Evolutionary conservation across 2,797 vertebrate genomes (phyloP).

Genomic region (Sebastes iracundus): DNA sequence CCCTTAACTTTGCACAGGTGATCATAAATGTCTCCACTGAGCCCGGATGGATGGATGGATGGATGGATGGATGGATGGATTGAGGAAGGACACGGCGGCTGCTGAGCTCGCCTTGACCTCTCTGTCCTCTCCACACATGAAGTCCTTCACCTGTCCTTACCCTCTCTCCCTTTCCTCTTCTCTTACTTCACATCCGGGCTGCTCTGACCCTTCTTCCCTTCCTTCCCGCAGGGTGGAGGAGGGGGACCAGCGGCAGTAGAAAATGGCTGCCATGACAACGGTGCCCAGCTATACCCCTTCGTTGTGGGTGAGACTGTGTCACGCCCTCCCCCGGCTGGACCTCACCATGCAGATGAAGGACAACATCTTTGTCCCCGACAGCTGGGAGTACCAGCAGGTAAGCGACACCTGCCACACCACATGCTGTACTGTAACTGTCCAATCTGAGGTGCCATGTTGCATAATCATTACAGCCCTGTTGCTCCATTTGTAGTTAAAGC

Average conservation of each 20-base stretch:
- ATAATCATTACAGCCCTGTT: constrained; percentile 26
- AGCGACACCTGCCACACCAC: constrained; percentile 41
- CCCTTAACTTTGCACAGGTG: constrained; percentile 6
- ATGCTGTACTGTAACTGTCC: constrained; percentile 24
- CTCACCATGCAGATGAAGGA: constrained; percentile 85
- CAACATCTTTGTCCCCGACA: constrained; percentile 83
- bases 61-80: too few species aligned
- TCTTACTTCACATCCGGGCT: constrained; percentile 28
- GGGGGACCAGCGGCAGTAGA: constrained; percentile 62
- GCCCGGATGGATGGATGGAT: neutral
- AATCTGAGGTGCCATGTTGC: constrained; percentile 4
- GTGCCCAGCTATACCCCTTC: constrained; percentile 85
- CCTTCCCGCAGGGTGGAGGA: constrained; percentile 64
- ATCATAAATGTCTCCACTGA: constrained; percentile 4
- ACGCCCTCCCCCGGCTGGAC: constrained; percentile 85
- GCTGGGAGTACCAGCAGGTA: constrained; percentile 90
- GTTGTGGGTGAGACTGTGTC: constrained; percentile 85
- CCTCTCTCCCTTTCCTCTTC: constrained; percentile 6
- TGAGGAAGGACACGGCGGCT: rapidly evolving
- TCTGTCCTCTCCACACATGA: constrained; percentile 4
- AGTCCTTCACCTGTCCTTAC: constrained; percentile 26
- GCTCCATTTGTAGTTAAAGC: neutral
- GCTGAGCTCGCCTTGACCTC: neutral
- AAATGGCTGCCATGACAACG: constrained; percentile 82
- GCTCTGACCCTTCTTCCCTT: constrained; percentile 41